These are phyloP conservation scores for Eilema griseolum DNA, from an alignment of 2,888 invertebrate species.

Conservation along the genomic window DNA sequence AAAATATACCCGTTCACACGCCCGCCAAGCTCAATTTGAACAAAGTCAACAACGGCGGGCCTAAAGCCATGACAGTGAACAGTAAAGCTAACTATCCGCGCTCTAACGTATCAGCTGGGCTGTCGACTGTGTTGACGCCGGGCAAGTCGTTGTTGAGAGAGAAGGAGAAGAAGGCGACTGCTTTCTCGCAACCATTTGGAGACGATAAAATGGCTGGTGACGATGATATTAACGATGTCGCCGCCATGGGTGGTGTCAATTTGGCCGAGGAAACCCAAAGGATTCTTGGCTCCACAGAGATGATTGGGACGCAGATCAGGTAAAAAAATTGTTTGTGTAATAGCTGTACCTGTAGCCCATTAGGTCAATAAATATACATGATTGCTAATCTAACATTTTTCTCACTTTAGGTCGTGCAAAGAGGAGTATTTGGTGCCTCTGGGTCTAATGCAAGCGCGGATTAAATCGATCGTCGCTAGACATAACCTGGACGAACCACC, in stretches of 20 bases:
- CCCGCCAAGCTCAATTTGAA: constrained; percentile 70
- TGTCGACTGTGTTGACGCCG: constrained; percentile 75
- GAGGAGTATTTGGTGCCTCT: constrained; percentile 96
- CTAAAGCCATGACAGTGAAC: constrained; percentile 83
- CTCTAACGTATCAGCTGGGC: constrained; percentile 62
- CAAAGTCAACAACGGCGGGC: constrained; percentile 71
- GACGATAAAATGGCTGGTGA: constrained; percentile 91
- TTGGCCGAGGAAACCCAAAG: constrained; percentile 98
- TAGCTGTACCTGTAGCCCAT: too few relatives aligned
- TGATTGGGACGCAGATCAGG: constrained; percentile 94
- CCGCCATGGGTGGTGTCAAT: constrained; percentile 99
- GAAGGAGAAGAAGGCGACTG: constrained; percentile 90
- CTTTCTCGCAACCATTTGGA: constrained; percentile 67
- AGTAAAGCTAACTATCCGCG: constrained; percentile 73
- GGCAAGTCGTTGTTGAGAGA: constrained; percentile 90
- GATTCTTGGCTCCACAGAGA: constrained; percentile 96
- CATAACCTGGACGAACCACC: constrained; percentile 95
- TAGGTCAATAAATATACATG: neutral
- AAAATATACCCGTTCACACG: constrained; percentile 77
- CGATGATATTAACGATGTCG: constrained; percentile 99
- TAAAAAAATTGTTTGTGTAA: constrained; percentile 35
- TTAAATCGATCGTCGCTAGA: constrained; percentile 91
- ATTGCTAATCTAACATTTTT: neutral
- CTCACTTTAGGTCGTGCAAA: constrained; percentile 90
- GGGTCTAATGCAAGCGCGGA: constrained; percentile 91